Base-by-base conservation (phyloP, 2,888 invertebrate genomes). In the Cryptocephalus moraei region DNA sequence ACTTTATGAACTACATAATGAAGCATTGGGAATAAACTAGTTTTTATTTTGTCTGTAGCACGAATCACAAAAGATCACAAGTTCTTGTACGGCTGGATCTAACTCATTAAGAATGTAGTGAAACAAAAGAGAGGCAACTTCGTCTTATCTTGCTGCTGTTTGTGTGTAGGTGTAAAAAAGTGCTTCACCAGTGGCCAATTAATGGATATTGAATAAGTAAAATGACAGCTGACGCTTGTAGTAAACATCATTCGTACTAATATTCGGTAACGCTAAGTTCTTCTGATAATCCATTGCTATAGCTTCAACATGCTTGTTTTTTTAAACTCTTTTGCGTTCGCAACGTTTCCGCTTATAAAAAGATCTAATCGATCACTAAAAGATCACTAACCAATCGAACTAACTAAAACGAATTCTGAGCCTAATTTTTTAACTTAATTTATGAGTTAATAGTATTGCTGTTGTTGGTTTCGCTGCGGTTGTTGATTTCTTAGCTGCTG, bases 31-130 rank as follows among this genome's bases (percentile, higher is more conserved):
- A 9, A n/a, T 9, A 9, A 34, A n/a, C 34, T 50, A 58, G 48
- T 63, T 63, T 49, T 60, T 63, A 50, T 62, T 63, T 49, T 61
- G 60, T 13, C 59, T 60, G 32, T 56, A 55, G 46, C 56, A 58
- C 31, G 57, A 58, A 50, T 61, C 60, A 49, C 60, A 63, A 49
- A 61, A 62, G 41, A 61, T 56, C 48, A 49, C 48, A 43, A 61
- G 44, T 46, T 52, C 46, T 44, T 46, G 41, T 10, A 49, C 48
- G 13, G 38, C n/a, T 8, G 11, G 11, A 42, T 50, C 50, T 45
- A 56, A 48, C 36, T 47, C 33, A 43, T 54, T 54, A 22, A 49
- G 43, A 44, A 56, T 49, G 41, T 46, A 57, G 44, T 54, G 47
- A 43, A 49, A 49, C 13, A 51, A 43, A 34, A 55, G 45, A 46